Conservation (phyloP, 2,797 vertebrate genomes). For the Staurois parvus region DNA sequence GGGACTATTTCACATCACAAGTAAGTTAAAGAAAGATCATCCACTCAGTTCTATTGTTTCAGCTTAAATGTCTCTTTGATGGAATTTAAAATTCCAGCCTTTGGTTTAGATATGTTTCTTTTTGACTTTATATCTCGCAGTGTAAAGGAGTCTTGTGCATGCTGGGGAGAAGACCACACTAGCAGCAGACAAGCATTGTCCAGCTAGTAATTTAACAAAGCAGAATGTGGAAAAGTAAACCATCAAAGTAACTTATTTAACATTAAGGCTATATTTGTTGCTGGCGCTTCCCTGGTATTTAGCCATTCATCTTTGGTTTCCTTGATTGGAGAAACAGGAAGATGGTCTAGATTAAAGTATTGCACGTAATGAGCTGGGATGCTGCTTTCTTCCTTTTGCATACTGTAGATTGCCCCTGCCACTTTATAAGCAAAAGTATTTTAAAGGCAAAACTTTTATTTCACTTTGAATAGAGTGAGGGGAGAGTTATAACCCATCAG, state of each 20-base stretch:
- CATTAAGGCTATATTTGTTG: not conserved
- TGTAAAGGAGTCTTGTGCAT: no score
- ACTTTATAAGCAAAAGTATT: no score
- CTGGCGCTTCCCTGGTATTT: not conserved
- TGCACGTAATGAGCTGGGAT: not conserved
- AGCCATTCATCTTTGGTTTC: not conserved
- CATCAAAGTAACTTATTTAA: not conserved
- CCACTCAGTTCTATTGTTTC: not conserved
- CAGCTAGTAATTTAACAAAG: not conserved
- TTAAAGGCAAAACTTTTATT: no score
- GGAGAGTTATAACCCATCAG: no score
- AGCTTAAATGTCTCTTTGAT: not conserved
- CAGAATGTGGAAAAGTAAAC: not conserved
- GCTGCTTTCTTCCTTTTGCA: not conserved
- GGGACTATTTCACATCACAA: no score
- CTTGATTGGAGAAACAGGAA: not conserved
- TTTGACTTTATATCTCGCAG: not conserved
- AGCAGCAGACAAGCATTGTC: not conserved
- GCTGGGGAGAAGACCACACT: not conserved
- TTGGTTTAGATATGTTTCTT: not conserved
- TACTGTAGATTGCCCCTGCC: not conserved
- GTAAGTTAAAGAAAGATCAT: not conserved
- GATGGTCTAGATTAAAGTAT: not conserved
- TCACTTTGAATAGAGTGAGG: no score
- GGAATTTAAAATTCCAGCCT: not conserved